phyloP scores from a whole-genome alignment of 2,797 vertebrate species.

The Chaetophractus vellerosus region DNA sequence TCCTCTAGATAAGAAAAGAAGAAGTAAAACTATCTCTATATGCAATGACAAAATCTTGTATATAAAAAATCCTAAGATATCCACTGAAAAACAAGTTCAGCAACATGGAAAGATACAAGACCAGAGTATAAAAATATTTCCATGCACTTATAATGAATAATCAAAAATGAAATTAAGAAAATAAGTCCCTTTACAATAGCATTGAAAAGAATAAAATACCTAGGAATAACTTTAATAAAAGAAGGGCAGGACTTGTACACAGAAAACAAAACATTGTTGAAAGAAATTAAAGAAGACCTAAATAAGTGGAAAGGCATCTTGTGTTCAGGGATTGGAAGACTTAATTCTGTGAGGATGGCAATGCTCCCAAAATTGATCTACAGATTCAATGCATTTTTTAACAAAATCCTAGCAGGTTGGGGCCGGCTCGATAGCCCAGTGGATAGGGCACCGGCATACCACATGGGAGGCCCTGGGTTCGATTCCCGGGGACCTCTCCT shows the following conservation, averaged over 20 bases:
- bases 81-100: neutral
- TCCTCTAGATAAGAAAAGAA: neutral
- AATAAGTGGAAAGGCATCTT: too few species aligned
- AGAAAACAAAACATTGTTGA: neutral
- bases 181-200: neutral
- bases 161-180: neutral
- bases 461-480: too few species aligned
- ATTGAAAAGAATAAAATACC: too few species aligned
- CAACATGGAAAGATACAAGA: neutral
- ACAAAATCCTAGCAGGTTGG: neutral
- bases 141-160: too few species aligned
- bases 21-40: neutral
- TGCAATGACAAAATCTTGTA: neutral
- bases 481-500: too few species aligned
- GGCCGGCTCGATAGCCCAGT: too few species aligned
- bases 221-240: neutral
- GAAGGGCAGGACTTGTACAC: rapidly evolving
- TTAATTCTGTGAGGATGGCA: too few species aligned
- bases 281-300: neutral
- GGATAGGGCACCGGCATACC: too few species aligned
- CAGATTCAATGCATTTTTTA: neutral
- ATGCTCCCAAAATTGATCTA: too few species aligned
- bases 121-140: neutral
- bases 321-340: too few species aligned
- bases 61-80: too few species aligned